These are phyloP conservation scores for Junco hyemalis DNA, from an alignment of 2,113 vertebrate genomes.

Conservation along the genomic window DNA sequence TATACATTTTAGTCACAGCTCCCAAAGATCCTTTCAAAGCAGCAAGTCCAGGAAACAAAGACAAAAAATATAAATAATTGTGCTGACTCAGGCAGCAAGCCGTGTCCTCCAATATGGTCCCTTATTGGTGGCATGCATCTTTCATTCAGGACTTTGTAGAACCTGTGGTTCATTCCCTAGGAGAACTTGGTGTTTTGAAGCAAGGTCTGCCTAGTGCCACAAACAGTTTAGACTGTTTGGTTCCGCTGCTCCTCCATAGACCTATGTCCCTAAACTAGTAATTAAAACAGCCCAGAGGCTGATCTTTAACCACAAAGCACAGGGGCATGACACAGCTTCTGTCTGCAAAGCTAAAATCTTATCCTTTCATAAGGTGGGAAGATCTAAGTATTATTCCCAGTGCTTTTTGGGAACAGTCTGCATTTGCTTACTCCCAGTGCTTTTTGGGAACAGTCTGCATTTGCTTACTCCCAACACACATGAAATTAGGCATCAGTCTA, in stretches of 20 bases:
- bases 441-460: neutral
- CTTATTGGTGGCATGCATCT: neutral
- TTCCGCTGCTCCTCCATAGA: neutral
- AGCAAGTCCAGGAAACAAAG: neutral
- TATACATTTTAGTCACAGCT: neutral
- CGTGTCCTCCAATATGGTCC: neutral
- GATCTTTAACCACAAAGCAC: neutral
- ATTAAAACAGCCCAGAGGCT: neutral
- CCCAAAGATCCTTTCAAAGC: neutral
- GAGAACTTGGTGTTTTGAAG: neutral
- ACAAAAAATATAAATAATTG: neutral
- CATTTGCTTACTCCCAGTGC: neutral
- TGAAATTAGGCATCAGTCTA: neutral
- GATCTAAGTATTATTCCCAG: neutral
- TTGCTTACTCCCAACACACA: neutral
- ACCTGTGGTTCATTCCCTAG: neutral
- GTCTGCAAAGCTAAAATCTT: neutral
- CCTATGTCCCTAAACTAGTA: neutral
- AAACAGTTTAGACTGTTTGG: neutral
- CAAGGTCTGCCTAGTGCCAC: neutral
- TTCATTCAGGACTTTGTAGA: neutral
- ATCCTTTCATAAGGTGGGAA: neutral
- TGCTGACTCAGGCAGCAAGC: neutral
- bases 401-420: neutral
- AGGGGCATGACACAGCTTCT: neutral